phyloP scores from a whole-genome alignment of 2,888 invertebrate species.

The Rhagophthalmus giganteus region DNA sequence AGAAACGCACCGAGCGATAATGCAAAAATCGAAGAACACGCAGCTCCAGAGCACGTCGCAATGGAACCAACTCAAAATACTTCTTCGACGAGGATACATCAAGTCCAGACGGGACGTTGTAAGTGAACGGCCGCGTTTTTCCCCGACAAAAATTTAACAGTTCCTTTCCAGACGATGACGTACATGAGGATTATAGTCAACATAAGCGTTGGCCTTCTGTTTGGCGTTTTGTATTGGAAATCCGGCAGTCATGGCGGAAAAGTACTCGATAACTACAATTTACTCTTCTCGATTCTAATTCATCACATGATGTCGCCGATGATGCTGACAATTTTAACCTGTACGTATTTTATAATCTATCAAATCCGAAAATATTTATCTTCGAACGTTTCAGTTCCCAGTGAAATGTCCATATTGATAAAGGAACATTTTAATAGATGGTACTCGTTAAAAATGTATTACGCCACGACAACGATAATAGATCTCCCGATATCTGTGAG shows the following conservation, averaged over 20 bases:
- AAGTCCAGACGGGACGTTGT: constrained; percentile 75
- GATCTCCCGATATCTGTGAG: constrained; percentile 79
- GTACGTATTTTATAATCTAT: constrained; percentile 59
- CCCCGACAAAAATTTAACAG: background rate
- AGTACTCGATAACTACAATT: constrained; percentile 81
- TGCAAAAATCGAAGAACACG: constrained; percentile 54
- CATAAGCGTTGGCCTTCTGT: constrained; percentile 72
- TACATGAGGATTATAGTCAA: constrained; percentile 76
- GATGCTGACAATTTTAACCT: constrained; percentile 87
- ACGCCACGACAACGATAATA: constrained; percentile 72
- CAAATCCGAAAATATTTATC: background rate
- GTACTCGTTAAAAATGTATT: constrained; percentile 85
- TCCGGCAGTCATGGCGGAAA: constrained; percentile 76
- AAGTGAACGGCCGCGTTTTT: constrained; percentile 39
- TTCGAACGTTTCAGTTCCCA: constrained; percentile 64
- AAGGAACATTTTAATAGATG: constrained; percentile 89
- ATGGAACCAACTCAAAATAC: constrained; percentile 70
- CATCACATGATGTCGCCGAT: constrained; percentile 92
- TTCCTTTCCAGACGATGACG: constrained; percentile 69
- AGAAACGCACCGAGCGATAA: constrained; percentile 59
- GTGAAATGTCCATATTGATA: constrained; percentile 76
- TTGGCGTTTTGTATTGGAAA: constrained; percentile 74
- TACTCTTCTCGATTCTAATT: constrained; percentile 88
- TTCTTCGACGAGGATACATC: constrained; percentile 71
- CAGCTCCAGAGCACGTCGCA: constrained; percentile 70